Evolutionary conservation across 2,797 vertebrate species (phyloP).

Genomic region (Leptoclinus maculatus): DNA sequence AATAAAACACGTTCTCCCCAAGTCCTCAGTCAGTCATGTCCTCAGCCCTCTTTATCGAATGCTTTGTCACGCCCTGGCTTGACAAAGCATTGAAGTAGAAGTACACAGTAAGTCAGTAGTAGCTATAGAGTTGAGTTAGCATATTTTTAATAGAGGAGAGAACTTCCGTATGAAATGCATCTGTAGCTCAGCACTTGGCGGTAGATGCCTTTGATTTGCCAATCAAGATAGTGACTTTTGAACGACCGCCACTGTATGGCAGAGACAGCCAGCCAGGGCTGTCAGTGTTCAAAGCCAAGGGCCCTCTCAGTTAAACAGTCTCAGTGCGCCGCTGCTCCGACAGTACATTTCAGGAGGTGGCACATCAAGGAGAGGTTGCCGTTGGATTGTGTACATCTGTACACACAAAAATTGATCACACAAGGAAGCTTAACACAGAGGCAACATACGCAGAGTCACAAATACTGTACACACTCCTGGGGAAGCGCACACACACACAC

Average conservation of each 20-base stretch:
- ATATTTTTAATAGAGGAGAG: slow-evolving; percentile 59
- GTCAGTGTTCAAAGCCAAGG: slow-evolving; percentile 75
- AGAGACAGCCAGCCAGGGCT: slow-evolving; percentile 69
- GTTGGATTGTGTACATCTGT: slow-evolving; percentile 44
- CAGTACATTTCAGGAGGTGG: slow-evolving; percentile 54
- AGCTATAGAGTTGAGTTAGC: no score
- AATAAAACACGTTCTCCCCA: slow-evolving; percentile 25
- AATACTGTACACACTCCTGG: slow-evolving; percentile 5
- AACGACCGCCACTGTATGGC: slow-evolving; percentile 68
- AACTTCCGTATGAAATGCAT: slow-evolving; percentile 63
- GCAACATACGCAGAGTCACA: slow-evolving; percentile 13
- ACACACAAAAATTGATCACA: slow-evolving; percentile 24
- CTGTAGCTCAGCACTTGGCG: slow-evolving; percentile 61
- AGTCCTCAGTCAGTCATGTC: slow-evolving; percentile 34
- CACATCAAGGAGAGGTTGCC: slow-evolving; percentile 57
- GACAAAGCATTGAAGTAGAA: no score
- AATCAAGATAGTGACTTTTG: slow-evolving; percentile 77
- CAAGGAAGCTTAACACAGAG: slow-evolving; percentile 12
- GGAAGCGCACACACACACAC: slow-evolving; percentile 7
- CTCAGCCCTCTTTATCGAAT: slow-evolving; percentile 24
- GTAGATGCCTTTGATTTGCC: slow-evolving; percentile 76
- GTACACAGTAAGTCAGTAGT: no score
- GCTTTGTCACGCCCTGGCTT: slow-evolving; percentile 54
- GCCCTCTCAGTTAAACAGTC: slow-evolving; percentile 64
- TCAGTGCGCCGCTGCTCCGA: slow-evolving; percentile 50